A percentile compares a stretch with the other conserved stretches of the same genome.
Evolutionary conservation across 2,797 vertebrate genomes (phyloP).

Genomic region (Sebastes vulpes): DNA sequence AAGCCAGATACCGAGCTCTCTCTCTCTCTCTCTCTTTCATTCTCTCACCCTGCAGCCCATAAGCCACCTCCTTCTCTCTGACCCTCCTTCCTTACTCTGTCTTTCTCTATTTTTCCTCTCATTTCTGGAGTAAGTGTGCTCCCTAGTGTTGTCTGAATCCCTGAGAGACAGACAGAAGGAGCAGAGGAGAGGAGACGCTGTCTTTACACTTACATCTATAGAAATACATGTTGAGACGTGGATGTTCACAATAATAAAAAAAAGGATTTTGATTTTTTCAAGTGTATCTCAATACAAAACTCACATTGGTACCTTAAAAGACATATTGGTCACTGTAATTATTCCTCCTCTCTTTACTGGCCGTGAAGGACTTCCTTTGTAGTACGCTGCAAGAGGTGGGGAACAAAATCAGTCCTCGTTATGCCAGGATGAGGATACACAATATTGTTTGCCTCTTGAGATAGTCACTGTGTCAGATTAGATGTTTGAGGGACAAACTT

Average conservation of each 20-base stretch:
- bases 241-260: neutral
- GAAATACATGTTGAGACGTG: neutral
- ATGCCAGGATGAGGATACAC: too few species aligned
- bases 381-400: neutral
- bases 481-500: neutral
- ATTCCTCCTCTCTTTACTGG: neutral
- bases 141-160: constrained; percentile 89
- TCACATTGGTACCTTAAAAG: neutral
- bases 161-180: constrained; percentile 6
- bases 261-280: neutral
- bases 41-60: constrained; percentile 48
- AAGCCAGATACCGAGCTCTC: constrained; percentile 42
- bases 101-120: constrained; percentile 44
- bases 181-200: neutral
- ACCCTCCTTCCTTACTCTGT: neutral
- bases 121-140: constrained; percentile 94
- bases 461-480: too few species aligned
- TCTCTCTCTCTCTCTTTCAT: constrained; percentile 18
- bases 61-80: constrained; percentile 18
- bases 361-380: neutral
- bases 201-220: neutral
- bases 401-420: neutral
- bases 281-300: neutral
- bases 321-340: neutral
- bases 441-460: too few species aligned